phyloP scores from a whole-genome alignment of 2,113 vertebrate genomes.

The Puntigrus tetrazona region DNA sequence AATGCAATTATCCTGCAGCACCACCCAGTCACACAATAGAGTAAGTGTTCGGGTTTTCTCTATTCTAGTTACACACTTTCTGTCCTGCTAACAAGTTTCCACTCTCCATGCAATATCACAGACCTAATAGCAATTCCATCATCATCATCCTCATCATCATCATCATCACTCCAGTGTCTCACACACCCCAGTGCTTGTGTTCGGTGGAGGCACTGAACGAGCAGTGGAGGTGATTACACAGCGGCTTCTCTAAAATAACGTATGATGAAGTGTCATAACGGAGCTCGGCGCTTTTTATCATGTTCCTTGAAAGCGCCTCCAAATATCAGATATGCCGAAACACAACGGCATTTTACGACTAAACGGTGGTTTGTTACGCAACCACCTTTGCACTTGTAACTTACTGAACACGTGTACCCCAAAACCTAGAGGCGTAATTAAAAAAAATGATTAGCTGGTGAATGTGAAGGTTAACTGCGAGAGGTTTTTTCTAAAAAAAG shows the following conservation, averaged over 20 bases:
- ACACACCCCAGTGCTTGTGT: conserved; percentile 18
- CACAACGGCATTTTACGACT: not conserved
- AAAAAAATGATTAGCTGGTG: not conserved
- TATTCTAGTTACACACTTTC: not conserved
- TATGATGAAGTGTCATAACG: conserved; percentile 16
- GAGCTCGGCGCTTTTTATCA: not conserved
- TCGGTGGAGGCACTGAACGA: not conserved
- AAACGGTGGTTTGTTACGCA: not conserved
- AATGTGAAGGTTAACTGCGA: conserved; percentile 45
- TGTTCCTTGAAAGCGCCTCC: not conserved
- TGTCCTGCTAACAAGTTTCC: not conserved
- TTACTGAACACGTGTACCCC: not conserved
- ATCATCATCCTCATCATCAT: conserved; percentile 12
- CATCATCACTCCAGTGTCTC: conserved; percentile 7
- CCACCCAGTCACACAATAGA: not conserved
- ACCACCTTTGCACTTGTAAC: not conserved
- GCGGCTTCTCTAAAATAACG: conserved; percentile 7
- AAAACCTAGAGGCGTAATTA: not conserved
- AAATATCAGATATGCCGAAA: not conserved
- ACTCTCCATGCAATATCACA: not conserved
- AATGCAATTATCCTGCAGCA: not conserved
- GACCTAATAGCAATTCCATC: conserved; percentile 18
- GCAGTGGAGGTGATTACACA: conserved; percentile 4
- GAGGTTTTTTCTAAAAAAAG: not conserved
- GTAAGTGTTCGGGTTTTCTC: not conserved